phyloP scores from a whole-genome alignment of 30 jellyfish, hydroid and myxozoan genomes.

The Mastigias papua region DNA sequence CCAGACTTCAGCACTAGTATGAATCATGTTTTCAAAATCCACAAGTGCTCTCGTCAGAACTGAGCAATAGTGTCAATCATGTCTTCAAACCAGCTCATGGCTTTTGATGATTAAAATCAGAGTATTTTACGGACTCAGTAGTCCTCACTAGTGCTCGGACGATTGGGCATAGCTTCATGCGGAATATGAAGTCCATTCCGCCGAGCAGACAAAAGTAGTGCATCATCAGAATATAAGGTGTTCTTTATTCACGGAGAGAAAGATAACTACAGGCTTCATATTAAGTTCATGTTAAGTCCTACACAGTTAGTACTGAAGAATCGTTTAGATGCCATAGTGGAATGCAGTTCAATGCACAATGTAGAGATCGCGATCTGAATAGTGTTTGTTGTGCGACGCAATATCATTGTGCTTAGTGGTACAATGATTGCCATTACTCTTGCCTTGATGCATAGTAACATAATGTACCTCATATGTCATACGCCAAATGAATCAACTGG shows the following conservation, averaged over 20 bases:
- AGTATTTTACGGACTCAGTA: too few species aligned
- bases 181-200: too few species aligned
- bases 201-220: too few species aligned
- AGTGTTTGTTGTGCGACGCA: constrained; percentile 10
- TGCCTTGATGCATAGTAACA: constrained; percentile 36
- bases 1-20: too few species aligned
- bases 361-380: constrained; percentile 27
- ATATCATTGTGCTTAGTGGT: constrained; percentile 59
- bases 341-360: constrained; percentile 19
- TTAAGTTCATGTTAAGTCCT: constrained; percentile 1
- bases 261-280: neutral
- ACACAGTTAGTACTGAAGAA: constrained; percentile 49
- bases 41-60: too few species aligned
- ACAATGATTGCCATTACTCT: constrained; percentile 23
- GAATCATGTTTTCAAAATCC: too few species aligned
- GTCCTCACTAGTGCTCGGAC: too few species aligned
- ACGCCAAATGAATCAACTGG: constrained; percentile 40
- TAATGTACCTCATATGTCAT: constrained; percentile 37
- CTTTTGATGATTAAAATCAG: too few species aligned
- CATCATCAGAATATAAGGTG: constrained; percentile 13
- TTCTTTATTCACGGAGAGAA: constrained; percentile 22
- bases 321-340: constrained; percentile 15
- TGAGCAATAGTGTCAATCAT: too few species aligned
- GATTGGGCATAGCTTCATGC: too few species aligned
- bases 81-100: too few species aligned